phyloP scores from a whole-genome alignment of 1,140 invertebrate genomes.

The Berghia stephanieae region DNA sequence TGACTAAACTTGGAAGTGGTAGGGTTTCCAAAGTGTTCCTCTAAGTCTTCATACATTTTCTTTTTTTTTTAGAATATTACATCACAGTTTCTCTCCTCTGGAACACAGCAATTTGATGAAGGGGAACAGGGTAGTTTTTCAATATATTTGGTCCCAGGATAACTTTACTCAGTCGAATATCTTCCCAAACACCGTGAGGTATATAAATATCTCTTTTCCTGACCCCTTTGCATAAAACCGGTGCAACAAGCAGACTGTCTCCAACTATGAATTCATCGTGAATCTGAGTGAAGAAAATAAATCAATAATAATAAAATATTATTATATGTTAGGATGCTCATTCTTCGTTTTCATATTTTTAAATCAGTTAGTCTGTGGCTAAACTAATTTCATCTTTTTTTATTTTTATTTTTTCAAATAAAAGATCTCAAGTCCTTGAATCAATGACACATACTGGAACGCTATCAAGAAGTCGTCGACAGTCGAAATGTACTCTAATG shows the following conservation, averaged over 20 bases:
- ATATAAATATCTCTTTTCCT: slow-evolving; percentile 76
- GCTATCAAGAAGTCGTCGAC: not conserved
- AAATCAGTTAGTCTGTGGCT: not conserved
- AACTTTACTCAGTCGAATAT: slow-evolving; percentile 30
- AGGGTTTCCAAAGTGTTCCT: no score
- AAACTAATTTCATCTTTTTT: no score
- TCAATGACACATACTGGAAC: not conserved
- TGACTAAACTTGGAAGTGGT: no score
- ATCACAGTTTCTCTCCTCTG: no score
- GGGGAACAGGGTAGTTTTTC: slow-evolving; percentile 28
- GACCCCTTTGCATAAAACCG: slow-evolving; percentile 77
- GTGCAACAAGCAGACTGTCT: slow-evolving; percentile 82
- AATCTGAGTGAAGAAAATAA: slow-evolving; percentile 25
- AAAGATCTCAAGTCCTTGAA: not conserved
- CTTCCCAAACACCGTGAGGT: slow-evolving; percentile 50
- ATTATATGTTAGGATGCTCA: no score
- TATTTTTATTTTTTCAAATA: not conserved
- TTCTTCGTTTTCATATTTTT: no score
- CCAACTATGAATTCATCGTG: slow-evolving; percentile 87
- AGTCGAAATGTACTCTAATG: no score
- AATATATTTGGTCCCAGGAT: slow-evolving; percentile 40
- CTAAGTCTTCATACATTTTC: no score
- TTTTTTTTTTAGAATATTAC: not conserved
- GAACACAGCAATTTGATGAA: no score
- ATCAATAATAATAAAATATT: no score